phyloP scores from a whole-genome alignment of 2,797 vertebrate species.

The Crenuchus spilurus region DNA sequence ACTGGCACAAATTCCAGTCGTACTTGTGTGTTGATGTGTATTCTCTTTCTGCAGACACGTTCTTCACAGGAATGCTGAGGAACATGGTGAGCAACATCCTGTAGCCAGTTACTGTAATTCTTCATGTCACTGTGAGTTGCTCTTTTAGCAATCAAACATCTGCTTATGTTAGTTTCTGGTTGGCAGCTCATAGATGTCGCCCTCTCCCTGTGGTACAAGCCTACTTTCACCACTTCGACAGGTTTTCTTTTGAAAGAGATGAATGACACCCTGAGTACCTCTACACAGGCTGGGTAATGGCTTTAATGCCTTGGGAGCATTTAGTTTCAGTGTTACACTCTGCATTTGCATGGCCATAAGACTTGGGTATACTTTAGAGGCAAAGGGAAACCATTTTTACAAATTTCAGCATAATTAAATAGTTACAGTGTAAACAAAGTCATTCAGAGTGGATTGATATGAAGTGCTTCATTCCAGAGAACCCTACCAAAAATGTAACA shows the following conservation, averaged over 20 bases:
- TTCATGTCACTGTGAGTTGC: neutral
- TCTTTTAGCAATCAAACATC: too few relatives aligned
- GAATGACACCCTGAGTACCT: conserved; percentile 1
- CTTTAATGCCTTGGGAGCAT: neutral
- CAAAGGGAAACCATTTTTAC: too few relatives aligned
- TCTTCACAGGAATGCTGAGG: neutral
- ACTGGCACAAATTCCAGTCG: conserved; percentile 15
- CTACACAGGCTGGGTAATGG: neutral
- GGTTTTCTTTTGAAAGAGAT: conserved; percentile 15
- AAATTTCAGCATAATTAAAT: too few relatives aligned
- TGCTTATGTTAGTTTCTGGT: conserved; percentile 10
- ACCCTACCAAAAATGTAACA: too few relatives aligned
- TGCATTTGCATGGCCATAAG: conserved; percentile 35
- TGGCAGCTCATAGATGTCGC: conserved; percentile 33
- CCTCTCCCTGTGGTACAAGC: conserved; percentile 11
- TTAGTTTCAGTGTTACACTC: conserved; percentile 32
- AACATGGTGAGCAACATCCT: neutral
- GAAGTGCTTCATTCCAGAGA: too few relatives aligned
- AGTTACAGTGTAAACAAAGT: too few relatives aligned
- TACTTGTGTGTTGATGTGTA: neutral
- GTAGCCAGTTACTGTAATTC: neutral
- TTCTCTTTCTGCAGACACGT: neutral
- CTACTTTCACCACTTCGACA: neutral
- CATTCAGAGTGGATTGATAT: too few relatives aligned
- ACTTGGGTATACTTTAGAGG: neutral